phyloP scores from a whole-genome alignment of 2,888 invertebrate genomes.

The Syrphus vitripennis region DNA sequence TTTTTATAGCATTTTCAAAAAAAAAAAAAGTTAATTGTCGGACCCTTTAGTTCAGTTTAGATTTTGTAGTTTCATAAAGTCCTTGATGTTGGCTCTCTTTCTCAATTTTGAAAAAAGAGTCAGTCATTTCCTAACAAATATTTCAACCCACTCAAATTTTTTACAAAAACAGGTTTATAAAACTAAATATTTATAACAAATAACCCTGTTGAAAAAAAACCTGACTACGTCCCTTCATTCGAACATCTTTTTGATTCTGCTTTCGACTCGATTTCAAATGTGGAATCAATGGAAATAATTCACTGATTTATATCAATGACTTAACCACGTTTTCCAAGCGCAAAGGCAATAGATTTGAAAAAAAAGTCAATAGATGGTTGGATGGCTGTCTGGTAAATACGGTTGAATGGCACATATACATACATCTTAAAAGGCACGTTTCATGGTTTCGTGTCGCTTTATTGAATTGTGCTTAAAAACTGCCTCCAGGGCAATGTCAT shows the following conservation, averaged over 20 bases:
- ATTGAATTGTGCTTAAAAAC: conserved; percentile 31
- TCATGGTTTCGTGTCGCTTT: conserved; percentile 8
- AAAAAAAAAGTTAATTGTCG: too few species aligned
- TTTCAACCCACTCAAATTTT: too few species aligned
- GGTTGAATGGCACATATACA: neutral
- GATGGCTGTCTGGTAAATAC: too few species aligned
- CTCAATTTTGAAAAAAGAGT: too few species aligned
- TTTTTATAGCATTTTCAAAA: too few species aligned
- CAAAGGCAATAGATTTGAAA: conserved; percentile 1
- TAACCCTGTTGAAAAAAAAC: neutral
- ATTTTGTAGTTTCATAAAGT: too few species aligned
- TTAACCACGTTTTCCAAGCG: conserved; percentile 3
- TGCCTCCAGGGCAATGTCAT: conserved; percentile 26
- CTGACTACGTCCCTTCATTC: neutral
- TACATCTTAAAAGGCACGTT: neutral
- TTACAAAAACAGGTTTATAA: too few species aligned
- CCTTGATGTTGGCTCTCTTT: too few species aligned
- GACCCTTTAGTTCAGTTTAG: too few species aligned
- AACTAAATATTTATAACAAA: too few species aligned
- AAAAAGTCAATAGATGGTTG: neutral
- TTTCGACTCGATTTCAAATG: conserved; percentile 43
- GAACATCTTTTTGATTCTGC: neutral
- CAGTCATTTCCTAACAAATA: too few species aligned
- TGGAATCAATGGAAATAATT: conserved; percentile 54
- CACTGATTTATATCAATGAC: conserved; percentile 51